phyloP scores from a whole-genome alignment of 2,113 vertebrate species.

The Zapornia atra region DNA sequence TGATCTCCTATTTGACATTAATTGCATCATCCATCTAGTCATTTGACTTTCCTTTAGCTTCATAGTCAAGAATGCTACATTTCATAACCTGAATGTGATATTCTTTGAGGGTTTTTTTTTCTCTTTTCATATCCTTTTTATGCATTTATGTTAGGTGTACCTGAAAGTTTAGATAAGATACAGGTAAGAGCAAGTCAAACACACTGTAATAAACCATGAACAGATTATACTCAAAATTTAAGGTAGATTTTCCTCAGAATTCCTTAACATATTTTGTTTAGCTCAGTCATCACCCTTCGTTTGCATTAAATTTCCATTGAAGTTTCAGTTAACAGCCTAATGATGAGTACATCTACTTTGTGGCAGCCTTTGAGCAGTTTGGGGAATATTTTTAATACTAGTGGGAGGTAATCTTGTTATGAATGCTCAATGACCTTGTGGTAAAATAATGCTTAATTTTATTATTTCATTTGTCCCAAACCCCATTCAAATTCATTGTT shows the following conservation, averaged over 20 bases:
- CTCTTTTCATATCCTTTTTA: background rate
- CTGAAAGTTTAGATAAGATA: background rate
- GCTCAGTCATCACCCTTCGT: background rate
- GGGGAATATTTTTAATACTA: background rate
- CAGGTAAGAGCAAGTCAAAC: background rate
- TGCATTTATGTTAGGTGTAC: rapidly evolving
- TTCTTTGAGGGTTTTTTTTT: background rate
- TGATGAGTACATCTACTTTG: background rate
- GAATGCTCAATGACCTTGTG: background rate
- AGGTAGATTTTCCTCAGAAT: background rate
- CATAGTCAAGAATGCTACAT: background rate
- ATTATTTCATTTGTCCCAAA: background rate
- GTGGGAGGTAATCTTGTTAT: background rate
- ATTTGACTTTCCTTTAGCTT: background rate
- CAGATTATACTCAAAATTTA: background rate
- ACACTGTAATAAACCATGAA: background rate
- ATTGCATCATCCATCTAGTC: background rate
- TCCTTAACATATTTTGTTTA: background rate
- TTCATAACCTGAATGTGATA: background rate
- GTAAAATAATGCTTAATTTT: background rate
- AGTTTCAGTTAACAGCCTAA: background rate
- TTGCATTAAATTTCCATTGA: background rate
- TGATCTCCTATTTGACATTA: background rate
- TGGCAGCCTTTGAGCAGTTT: background rate
- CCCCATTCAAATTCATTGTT: background rate